Base-by-base conservation (phyloP, 2,113 vertebrate species). In the Lophochroa leadbeateri region DNA sequence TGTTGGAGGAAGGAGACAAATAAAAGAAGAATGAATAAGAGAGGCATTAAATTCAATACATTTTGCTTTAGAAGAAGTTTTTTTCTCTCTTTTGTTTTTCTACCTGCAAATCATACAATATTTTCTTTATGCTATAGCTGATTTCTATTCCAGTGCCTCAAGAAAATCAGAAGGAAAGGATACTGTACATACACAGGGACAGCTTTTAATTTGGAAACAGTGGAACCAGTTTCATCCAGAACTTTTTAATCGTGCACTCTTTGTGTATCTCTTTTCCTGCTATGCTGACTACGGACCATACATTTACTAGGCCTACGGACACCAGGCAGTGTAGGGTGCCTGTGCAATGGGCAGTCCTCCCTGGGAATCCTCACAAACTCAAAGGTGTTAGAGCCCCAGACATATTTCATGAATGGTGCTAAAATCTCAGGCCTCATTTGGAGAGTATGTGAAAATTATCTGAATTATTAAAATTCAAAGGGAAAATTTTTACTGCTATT, bases 71-170 rank as follows among this genome's bases (percentile, higher is more conserved):
- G 11, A 74, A 92, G 61, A 28, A 60, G 6, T 3, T 69, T 83
- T 72, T 68, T 49, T 35, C 9, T n/a, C 11, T 19, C 5, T 43
- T 13, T 6, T 14, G 8, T 16, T 2, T 6, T 0, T 0, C 1
- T 57, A 57, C 7, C 33, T 39, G 5, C 46, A 87, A 60, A 41
- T 78, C 14, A 50, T 39, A 53, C 44, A 33, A 55, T 2, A 1
- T 76, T 61, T 87, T 84, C 16, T 68, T 81, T 63, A 52, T 21
- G 3, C 11, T 84, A 18, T 27, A 52, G 11, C 9, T 67, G 28
- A 55, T 49, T 86, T 57, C 16, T 50, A 7, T 70, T 55, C 14
- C 20, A 77, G 2, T 17, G 1, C 11, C 11, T 60, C 28, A 74
- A 21, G 39, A 78, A 88, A 69, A 77, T 16, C 10, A 63, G 57